Conservation (phyloP, 2,113 vertebrate genomes). For the Chiloscyllium plagiosum region DNA sequence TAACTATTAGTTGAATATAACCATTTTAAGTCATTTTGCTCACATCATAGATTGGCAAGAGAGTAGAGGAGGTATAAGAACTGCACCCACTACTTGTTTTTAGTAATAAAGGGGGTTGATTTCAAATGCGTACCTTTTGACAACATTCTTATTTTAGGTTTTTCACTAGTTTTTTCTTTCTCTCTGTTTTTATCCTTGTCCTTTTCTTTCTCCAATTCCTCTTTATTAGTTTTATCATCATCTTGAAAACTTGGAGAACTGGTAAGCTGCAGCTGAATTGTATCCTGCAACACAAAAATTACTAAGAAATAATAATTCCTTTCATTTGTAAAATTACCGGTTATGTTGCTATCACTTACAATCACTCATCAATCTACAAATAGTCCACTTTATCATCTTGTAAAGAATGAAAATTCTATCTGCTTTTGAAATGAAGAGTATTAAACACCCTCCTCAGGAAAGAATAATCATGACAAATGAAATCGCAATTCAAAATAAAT, state of each 20-base stretch:
- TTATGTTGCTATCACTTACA: background rate
- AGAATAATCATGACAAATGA: background rate
- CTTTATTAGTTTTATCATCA: constrained; percentile 66
- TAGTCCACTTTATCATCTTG: background rate
- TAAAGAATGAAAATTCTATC: background rate
- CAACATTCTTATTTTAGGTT: constrained; percentile 71
- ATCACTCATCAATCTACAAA: background rate
- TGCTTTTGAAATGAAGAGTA: background rate
- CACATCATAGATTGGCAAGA: background rate
- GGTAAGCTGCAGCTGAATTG: constrained; percentile 66
- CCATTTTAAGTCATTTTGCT: background rate
- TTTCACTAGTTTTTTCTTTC: constrained; percentile 63
- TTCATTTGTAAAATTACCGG: background rate
- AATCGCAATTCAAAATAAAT: background rate
- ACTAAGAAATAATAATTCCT: constrained; percentile 28
- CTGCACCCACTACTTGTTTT: background rate
- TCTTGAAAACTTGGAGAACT: constrained; percentile 69
- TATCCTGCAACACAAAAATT: constrained; percentile 54
- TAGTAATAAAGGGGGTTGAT: background rate
- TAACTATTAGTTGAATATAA: background rate
- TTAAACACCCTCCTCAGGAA: background rate
- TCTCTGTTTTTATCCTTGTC: constrained; percentile 72
- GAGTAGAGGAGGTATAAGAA: background rate
- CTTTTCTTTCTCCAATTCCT: constrained; percentile 70
- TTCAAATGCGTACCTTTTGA: constrained; percentile 67